These are phyloP conservation scores for Enteromius anoplus DNA, from an alignment of 2,797 vertebrate genomes.

Conservation along the genomic window DNA sequence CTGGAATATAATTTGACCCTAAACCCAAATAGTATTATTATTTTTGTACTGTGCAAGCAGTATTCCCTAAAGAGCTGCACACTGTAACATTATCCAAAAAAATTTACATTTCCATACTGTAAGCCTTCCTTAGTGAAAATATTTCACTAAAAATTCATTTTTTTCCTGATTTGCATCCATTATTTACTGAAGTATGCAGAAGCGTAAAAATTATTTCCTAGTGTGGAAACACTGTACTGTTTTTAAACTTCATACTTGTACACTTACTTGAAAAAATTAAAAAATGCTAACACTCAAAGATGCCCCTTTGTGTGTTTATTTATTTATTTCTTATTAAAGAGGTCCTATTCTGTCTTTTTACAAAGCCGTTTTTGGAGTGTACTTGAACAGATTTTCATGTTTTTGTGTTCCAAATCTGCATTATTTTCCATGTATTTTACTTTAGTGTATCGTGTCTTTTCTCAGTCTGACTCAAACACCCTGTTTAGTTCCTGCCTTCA, in stretches of 20 bases:
- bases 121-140: not conserved
- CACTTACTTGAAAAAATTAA: not conserved
- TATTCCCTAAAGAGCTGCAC: not conserved
- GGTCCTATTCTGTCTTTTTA: no score
- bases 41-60: constrained; percentile 9
- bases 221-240: not conserved
- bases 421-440: no score
- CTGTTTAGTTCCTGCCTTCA: no score
- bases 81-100: not conserved
- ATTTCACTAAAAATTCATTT: not conserved
- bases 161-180: not conserved
- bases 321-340: not conserved
- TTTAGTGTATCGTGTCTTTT: no score
- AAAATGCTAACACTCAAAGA: not conserved
- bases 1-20: constrained; percentile 10
- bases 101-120: not conserved
- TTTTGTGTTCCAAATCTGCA: not conserved
- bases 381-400: no score
- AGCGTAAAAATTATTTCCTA: not conserved
- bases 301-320: not conserved
- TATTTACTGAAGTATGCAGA: not conserved
- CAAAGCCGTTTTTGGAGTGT: no score
- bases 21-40: not conserved
- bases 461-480: no score
- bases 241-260: not conserved